Evolutionary conservation across 2,113 vertebrate species (phyloP).

Genomic region (Penelope pileata): DNA sequence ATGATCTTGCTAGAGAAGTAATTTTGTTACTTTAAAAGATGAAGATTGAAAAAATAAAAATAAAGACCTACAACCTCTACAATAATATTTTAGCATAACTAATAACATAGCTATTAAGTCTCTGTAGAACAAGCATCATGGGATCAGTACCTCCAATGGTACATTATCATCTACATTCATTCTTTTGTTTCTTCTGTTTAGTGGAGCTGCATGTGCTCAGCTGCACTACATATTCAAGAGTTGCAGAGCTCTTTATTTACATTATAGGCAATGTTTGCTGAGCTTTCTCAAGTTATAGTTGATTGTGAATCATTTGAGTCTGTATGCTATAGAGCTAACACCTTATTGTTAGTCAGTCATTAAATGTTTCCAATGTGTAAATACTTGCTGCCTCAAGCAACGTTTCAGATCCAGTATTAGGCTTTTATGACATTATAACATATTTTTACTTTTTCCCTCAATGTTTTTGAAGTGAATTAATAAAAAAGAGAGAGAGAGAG

Average conservation of each 20-base stretch:
- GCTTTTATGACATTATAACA: neutral
- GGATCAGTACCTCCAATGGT: neutral
- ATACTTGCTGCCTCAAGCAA: neutral
- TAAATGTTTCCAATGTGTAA: neutral
- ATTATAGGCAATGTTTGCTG: neutral
- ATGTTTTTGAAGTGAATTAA: neutral
- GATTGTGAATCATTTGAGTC: neutral
- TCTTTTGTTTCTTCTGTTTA: neutral
- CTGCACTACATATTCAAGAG: accelerated
- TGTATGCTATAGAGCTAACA: neutral
- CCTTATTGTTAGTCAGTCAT: neutral
- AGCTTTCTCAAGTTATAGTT: neutral
- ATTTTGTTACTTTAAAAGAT: neutral
- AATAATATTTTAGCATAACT: neutral
- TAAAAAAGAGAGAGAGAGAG: neutral
- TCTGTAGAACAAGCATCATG: neutral
- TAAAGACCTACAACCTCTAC: neutral
- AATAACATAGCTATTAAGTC: neutral
- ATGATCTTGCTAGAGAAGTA: conserved; percentile 12
- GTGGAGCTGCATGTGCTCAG: neutral
- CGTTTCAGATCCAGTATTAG: neutral
- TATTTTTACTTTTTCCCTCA: neutral
- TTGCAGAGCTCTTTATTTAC: neutral
- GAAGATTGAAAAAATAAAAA: neutral
- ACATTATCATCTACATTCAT: neutral